Percentiles rank a stretch among this genome's conserved stretches.
Conservation (phyloP, 1,140 invertebrate genomes). For the Rhizoglyphus robini region DNA sequence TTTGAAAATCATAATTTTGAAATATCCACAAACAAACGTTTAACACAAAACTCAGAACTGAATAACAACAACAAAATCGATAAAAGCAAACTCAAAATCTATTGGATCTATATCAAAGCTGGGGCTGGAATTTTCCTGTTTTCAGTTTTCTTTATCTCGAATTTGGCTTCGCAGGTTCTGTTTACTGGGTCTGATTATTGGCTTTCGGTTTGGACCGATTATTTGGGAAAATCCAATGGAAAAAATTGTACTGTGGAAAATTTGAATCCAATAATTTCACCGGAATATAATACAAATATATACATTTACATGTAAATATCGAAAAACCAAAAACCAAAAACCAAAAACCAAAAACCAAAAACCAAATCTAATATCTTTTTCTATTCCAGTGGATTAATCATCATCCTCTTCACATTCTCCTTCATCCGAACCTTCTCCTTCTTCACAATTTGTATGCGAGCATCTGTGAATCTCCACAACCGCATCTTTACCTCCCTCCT, state of each 20-base stretch:
- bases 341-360: no score
- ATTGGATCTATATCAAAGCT: constrained; percentile 24
- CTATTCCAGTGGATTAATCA: constrained; percentile 19
- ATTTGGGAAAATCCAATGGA: not conserved
- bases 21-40: not conserved
- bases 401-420: constrained; percentile 34
- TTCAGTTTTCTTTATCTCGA: constrained; percentile 22
- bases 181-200: constrained; percentile 29
- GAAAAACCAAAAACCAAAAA: no score
- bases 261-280: not conserved
- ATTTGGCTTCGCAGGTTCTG: constrained; percentile 25
- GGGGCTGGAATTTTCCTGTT: constrained; percentile 23
- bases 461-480: constrained; percentile 65
- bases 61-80: no score
- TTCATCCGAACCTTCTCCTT: constrained; percentile 50
- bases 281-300: not conserved
- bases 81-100: constrained; percentile 22
- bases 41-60: not conserved
- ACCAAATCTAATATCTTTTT: not conserved
- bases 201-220: constrained; percentile 25
- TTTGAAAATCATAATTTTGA: not conserved
- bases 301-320: not conserved
- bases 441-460: constrained; percentile 59
- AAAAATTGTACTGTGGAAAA: not conserved
- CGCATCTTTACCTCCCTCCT: constrained; percentile 66